Percentiles rank a stretch among this genome's conserved stretches.
Evolutionary conservation across 2,113 vertebrate genomes (phyloP).

Genomic region (Meles meles): DNA sequence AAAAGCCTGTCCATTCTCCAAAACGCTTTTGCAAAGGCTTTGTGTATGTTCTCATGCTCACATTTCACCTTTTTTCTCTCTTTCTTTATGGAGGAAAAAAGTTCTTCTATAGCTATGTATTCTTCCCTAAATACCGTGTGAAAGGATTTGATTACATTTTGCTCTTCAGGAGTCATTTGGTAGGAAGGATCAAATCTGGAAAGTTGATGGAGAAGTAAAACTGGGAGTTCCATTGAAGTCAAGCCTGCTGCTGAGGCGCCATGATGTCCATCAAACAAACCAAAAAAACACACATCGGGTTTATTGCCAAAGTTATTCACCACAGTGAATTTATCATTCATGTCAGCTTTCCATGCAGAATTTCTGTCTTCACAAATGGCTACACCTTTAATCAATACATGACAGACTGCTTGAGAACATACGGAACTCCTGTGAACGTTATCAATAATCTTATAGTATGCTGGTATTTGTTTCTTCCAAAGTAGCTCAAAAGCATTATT

Average conservation of each 20-base stretch:
- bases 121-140: conserved; percentile 72
- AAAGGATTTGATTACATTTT: conserved; percentile 70
- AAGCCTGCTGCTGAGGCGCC: conserved; percentile 68
- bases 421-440: neutral
- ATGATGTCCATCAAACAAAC: conserved; percentile 76
- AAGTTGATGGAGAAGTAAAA: conserved; percentile 80
- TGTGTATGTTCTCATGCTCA: conserved; percentile 66
- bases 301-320: conserved; percentile 74
- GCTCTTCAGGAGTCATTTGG: conserved; percentile 64
- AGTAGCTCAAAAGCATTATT: conserved; percentile 74
- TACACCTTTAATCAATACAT: conserved; percentile 72
- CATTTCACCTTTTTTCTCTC: accelerated
- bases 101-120: conserved; percentile 61
- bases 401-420: conserved; percentile 22
- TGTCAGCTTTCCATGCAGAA: conserved; percentile 67
- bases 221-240: conserved; percentile 75
- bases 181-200: conserved; percentile 69
- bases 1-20: conserved; percentile 82
- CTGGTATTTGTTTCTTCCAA: neutral
- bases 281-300: conserved; percentile 77
- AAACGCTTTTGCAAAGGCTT: conserved; percentile 77
- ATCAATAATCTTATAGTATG: neutral
- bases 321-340: conserved; percentile 75
- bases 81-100: conserved; percentile 50
- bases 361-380: conserved; percentile 79